Conservation (phyloP, 2,113 vertebrate species). For the Nyctibius bracteatus region DNA sequence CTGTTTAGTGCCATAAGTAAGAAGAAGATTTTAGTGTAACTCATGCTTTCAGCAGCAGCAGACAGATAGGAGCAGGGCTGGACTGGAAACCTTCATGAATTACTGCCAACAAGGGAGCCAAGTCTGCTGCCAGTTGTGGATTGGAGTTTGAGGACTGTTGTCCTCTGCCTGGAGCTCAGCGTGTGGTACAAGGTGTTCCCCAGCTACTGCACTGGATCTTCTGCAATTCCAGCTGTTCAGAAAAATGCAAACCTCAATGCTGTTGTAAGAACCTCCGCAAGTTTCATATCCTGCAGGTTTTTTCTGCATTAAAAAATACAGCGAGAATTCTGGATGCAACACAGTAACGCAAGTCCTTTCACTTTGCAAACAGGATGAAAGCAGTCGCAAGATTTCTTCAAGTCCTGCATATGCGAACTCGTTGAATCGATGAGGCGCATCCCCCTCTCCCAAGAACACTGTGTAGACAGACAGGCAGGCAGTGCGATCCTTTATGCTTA, state of each 20-base stretch:
- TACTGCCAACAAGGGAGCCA: neutral
- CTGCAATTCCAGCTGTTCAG: neutral
- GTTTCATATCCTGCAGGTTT: neutral
- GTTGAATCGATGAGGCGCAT: fast-evolving
- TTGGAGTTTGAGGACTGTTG: neutral
- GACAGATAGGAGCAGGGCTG: neutral
- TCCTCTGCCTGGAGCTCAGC: neutral
- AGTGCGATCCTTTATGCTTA: fast-evolving
- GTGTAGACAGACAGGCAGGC: neutral
- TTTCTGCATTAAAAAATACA: fast-evolving
- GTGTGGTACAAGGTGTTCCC: neutral
- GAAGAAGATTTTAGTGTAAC: neutral
- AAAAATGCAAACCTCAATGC: neutral
- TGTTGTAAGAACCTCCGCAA: neutral
- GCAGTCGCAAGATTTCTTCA: neutral
- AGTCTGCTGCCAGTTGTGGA: neutral
- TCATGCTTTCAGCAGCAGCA: neutral
- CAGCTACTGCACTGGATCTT: neutral
- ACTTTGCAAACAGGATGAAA: fast-evolving
- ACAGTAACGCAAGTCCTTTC: neutral
- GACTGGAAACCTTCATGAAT: neutral
- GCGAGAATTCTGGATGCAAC: neutral
- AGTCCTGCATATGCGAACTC: no score
- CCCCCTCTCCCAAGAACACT: neutral
- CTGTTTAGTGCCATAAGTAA: neutral